A percentile compares a stretch with the other conserved stretches of the same genome.
Conservation (phyloP, 2,113 vertebrate genomes). For the Bubalus kerabau region DNA sequence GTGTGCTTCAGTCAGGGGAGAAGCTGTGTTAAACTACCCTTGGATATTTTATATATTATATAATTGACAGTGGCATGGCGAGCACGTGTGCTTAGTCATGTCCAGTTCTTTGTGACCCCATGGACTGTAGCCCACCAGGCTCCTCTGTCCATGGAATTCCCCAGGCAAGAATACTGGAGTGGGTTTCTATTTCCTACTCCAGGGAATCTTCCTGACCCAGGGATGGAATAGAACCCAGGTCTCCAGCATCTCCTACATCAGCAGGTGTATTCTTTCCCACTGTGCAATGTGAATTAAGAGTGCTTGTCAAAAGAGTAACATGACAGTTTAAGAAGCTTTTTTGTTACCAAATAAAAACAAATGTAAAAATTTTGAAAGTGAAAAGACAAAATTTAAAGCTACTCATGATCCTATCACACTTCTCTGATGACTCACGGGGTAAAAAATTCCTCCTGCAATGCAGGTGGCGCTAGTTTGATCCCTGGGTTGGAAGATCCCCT, state of each 20-base stretch:
- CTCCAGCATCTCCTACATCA: background rate
- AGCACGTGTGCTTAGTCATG: background rate
- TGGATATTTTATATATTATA: background rate
- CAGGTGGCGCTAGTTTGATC: background rate
- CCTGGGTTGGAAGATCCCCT: background rate
- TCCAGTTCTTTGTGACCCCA: background rate
- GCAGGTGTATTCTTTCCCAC: background rate
- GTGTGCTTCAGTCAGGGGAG: background rate
- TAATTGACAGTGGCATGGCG: background rate
- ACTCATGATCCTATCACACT: background rate
- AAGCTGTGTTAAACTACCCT: background rate
- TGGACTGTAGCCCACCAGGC: background rate
- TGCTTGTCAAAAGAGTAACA: background rate
- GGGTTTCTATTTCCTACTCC: background rate
- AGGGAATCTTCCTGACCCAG: background rate
- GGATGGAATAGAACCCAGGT: background rate
- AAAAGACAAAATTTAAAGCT: background rate
- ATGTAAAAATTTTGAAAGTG: background rate
- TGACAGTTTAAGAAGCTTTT: background rate
- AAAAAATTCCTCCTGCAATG: background rate
- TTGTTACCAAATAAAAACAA: conserved; percentile 20
- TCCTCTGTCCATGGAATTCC: background rate
- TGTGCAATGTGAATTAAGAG: background rate
- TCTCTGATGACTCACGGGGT: background rate
- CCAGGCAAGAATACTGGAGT: background rate